phyloP scores from a whole-genome alignment of 1,140 invertebrate species.

The Aphis gossypii region DNA sequence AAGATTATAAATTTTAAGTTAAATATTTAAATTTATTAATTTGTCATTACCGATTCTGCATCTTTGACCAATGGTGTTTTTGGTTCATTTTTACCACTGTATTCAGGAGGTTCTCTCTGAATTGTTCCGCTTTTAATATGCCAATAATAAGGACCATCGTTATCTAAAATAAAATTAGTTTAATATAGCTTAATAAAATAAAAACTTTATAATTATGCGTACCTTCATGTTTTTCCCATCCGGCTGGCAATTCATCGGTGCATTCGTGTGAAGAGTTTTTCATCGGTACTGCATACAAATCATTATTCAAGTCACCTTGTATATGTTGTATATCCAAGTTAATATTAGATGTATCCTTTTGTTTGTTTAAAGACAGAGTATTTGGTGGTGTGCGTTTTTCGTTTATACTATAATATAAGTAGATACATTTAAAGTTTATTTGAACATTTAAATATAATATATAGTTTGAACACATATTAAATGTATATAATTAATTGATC shows the following conservation, averaged over 20 bases:
- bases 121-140: constrained; percentile 98
- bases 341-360: constrained; percentile 41
- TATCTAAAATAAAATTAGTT: constrained; percentile 71
- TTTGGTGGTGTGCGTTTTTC: constrained; percentile 60
- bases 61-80: constrained; percentile 68
- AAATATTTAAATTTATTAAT: neutral
- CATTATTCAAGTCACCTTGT: constrained; percentile 75
- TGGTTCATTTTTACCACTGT: constrained; percentile 65
- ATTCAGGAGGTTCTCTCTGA: constrained; percentile 85
- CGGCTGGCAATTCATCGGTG: constrained; percentile 72
- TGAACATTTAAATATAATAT: neutral
- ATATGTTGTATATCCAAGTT: constrained; percentile 69
- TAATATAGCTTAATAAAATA: constrained; percentile 14
- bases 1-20: neutral
- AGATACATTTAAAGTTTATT: neutral
- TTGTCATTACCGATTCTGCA: constrained; percentile 68
- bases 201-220: constrained; percentile 46
- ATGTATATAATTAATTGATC: neutral
- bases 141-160: constrained; percentile 95
- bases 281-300: constrained; percentile 78
- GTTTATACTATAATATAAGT: constrained; percentile 57
- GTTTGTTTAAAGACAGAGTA: constrained; percentile 58
- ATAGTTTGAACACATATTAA: neutral
- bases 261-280: constrained; percentile 66
- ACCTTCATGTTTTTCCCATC: constrained; percentile 96